These are phyloP conservation scores for Acleris holmiana DNA, from an alignment of 2,888 invertebrate genomes.

Conservation along the genomic window DNA sequence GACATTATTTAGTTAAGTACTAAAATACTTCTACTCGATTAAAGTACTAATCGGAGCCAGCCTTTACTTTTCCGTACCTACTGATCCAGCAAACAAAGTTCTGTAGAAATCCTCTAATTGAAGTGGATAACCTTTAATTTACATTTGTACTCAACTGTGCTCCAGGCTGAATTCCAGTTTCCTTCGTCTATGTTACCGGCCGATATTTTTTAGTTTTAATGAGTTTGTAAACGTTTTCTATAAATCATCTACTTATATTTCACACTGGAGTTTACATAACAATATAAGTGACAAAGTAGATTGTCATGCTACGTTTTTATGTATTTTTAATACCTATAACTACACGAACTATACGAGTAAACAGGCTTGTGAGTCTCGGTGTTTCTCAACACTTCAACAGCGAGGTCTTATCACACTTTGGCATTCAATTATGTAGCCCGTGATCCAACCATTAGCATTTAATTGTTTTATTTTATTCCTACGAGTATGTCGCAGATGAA, in stretches of 20 bases:
- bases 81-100: conserved; percentile 13
- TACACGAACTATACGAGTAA: too few relatives aligned
- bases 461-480: conserved; percentile 25
- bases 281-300: not conserved
- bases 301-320: conserved; percentile 1
- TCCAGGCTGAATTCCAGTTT: not conserved
- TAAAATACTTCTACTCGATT: too few relatives aligned
- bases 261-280: not conserved
- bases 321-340: too few relatives aligned
- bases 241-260: conserved; percentile 3
- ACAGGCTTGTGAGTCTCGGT: too few relatives aligned
- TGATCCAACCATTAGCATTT: conserved; percentile 31
- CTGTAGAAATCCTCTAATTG: not conserved
- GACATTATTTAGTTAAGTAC: too few relatives aligned
- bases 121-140: not conserved
- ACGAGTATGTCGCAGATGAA: conserved; percentile 9
- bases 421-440: conserved; percentile 23
- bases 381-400: conserved; percentile 3
- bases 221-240: not conserved
- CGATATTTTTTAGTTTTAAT: not conserved
- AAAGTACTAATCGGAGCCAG: too few relatives aligned
- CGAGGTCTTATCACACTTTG: conserved; percentile 29
- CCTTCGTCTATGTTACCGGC: not conserved
- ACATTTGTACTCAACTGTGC: not conserved
- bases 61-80: conserved; percentile 6